Evolutionary conservation across 2,113 vertebrate genomes (phyloP), one percentile per base, ranked within the genome.

Genomic region (Hiodon alosoides): DNA sequence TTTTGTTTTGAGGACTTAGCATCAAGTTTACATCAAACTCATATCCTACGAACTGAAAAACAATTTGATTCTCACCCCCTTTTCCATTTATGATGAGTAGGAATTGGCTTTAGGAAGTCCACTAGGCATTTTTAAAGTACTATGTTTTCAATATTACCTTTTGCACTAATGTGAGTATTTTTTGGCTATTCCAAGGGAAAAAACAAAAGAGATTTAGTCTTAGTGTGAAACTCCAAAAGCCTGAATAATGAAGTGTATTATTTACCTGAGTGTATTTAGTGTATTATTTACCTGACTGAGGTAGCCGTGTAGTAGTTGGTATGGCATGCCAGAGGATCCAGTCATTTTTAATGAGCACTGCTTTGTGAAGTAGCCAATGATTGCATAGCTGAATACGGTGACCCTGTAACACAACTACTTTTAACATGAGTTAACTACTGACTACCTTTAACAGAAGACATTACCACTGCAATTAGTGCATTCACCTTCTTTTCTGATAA

Each of bases 211-310:
- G 58, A 52, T 7, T 2, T 70, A 61, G 7, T 2, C 51, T 48
- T 57, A 2, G 48, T 81, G 52, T 69, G n/a, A 57, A 80, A 71
- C 0, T 0, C 47, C 16, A 5, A 53, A 58, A 8, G 54, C 73
- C 61, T 57, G 69, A 77, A 70, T 80, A 74, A 75, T 74, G 58
- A 54, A 70, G 53, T 7, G 72, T 73, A 73, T 67, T 7, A 81
- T 75, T 79, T 70, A 73, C 70, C 59, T 79, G 76, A 78, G n/a
- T n/a, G n/a, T n/a, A n/a, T n/a, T n/a, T n/a, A 70, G 53, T 7
- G 72, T 73, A 73, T 67, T 7, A 81, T 75, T 79, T 70, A 73
- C 70, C 59, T 79, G 76, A 78, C 50, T 7, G 61, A 46, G 46
- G 64, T 11, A 48, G 31, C 31, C 31, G 7, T 66, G 64, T 11